These are phyloP conservation scores for Synergus itoensis DNA, from an alignment of 2,888 invertebrate genomes.

Conservation along the genomic window DNA sequence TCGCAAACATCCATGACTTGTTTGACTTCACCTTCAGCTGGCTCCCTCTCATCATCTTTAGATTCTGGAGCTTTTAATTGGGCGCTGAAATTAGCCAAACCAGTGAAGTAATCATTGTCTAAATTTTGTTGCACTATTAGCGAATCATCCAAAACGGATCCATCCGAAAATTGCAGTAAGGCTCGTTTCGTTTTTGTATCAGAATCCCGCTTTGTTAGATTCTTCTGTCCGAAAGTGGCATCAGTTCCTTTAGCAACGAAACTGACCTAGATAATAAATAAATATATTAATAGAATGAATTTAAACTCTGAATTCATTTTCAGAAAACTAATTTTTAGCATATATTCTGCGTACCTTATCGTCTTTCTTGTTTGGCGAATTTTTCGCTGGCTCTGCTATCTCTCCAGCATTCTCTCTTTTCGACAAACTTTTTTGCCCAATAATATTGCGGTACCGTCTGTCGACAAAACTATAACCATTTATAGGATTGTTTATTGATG, in stretches of 20 bases:
- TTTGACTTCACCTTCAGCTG: slow-evolving; percentile 90
- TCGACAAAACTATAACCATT: slow-evolving; percentile 62
- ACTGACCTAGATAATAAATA: not conserved
- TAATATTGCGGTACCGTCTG: slow-evolving; percentile 66
- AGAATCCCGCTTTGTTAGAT: slow-evolving; percentile 49
- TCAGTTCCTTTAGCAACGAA: not conserved
- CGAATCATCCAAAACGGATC: slow-evolving; percentile 84
- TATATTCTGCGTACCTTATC: slow-evolving; percentile 11
- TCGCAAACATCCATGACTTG: slow-evolving; percentile 89
- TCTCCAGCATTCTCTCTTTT: slow-evolving; percentile 54
- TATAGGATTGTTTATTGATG: slow-evolving; percentile 45
- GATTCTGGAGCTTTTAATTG: slow-evolving; percentile 78
- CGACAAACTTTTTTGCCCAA: slow-evolving; percentile 61
- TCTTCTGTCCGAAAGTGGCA: slow-evolving; percentile 20
- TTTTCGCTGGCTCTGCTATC: slow-evolving; percentile 39
- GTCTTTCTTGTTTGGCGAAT: not conserved
- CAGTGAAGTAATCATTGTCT: slow-evolving; percentile 80
- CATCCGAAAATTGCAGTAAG: slow-evolving; percentile 83
- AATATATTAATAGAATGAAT: not conserved
- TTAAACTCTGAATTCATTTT: not conserved
- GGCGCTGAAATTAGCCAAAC: slow-evolving; percentile 85
- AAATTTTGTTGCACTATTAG: slow-evolving; percentile 77
- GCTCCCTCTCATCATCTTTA: slow-evolving; percentile 86
- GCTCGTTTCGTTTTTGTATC: slow-evolving; percentile 81
- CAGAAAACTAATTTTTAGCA: not conserved